Evolutionary conservation across 1,140 invertebrate species (phyloP), one percentile per base, ranked within the genome.

Genomic region (Calephelis virginiensis): DNA sequence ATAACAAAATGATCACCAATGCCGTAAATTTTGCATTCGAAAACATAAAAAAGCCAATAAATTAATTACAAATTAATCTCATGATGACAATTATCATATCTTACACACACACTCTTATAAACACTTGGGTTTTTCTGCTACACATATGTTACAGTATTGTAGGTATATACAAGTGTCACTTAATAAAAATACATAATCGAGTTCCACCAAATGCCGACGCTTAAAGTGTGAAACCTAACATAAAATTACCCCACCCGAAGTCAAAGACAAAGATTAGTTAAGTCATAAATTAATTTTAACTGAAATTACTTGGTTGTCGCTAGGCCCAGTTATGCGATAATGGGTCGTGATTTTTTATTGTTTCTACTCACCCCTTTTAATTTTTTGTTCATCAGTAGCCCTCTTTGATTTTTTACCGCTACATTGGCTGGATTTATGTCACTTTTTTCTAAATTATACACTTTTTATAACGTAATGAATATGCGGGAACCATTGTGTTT

Each of bases 381-480:
- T 86, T 86, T 86, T 78, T 78, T 63, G 63, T 48, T 62, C 65
- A 64, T 69, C 80, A 75, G 77, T 78, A 82, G 79, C 76, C 71
- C 76, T 69, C 38, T 61, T 47, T 61, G 43, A 71, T 45, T 66
- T 83, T 85, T 74, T 80, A 73, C 48, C 28, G 60, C 69, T 69
- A 76, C 75, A 88, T 85, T 90, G 77, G 83, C 85, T 71, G 74
- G 81, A 89, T 89, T 89, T 81, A 78, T 86, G 82, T 87, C 82
- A 75, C 86, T 80, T 86, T 82, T 81, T 89, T 90, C 88, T 89
- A 86, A 88, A 88, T 90, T 90, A 90, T 81, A 71, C 81, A 43
- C 12, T 90, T 88, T 88, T 89, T 86, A 73, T 84, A 67, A 61
- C 43, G 82, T 85, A 86, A 89, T 89, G 78, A 83, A 89, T 85